A percentile compares a stretch with the other conserved stretches of the same genome.
Conservation (phyloP, 2,888 invertebrate genomes). For the Alviniconcha strummeri region DNA sequence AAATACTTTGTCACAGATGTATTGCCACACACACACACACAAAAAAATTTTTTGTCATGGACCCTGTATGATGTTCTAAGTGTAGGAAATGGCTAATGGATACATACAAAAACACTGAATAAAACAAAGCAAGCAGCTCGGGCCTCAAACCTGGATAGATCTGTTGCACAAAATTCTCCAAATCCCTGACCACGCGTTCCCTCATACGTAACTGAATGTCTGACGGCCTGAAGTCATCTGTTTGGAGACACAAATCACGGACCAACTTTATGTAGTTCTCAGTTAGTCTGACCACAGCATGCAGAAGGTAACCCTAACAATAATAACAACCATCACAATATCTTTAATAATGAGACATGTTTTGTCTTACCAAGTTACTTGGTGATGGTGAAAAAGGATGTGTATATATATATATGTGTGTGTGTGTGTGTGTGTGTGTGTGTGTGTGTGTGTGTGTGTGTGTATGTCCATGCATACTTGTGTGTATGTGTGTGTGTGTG, state of each 20-base stretch:
- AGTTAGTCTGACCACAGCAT: too few relatives aligned
- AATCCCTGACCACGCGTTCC: constrained; percentile 66
- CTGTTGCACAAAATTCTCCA: constrained; percentile 69
- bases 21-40: too few relatives aligned
- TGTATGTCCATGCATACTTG: too few relatives aligned
- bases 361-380: not conserved
- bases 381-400: not conserved
- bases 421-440: too few relatives aligned
- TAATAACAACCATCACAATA: not conserved
- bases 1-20: too few relatives aligned
- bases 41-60: too few relatives aligned
- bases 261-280: too few relatives aligned
- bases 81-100: too few relatives aligned
- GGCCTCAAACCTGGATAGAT: constrained; percentile 48
- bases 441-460: too few relatives aligned
- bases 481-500: too few relatives aligned
- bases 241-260: constrained; percentile 10
- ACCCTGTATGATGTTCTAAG: too few relatives aligned
- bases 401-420: not conserved
- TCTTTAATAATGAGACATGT: not conserved
- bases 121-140: constrained; percentile 74
- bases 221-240: constrained; percentile 64
- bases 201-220: constrained; percentile 51
- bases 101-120: constrained; percentile 73
- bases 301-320: too few relatives aligned